Base-by-base conservation (phyloP, 2,113 vertebrate species). In the Motacilla alba region DNA sequence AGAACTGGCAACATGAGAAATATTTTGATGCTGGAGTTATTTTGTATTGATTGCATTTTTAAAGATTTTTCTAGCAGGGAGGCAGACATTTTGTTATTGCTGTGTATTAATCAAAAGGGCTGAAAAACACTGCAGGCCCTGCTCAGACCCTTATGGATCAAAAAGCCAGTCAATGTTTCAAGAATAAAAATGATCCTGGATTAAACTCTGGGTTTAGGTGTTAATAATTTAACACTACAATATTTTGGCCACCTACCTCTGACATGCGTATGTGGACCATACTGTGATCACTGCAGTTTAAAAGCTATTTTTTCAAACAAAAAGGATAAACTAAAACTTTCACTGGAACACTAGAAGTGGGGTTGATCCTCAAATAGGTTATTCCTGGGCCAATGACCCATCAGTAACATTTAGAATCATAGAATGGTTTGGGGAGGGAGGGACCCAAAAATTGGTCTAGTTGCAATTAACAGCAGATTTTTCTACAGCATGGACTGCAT, bases 21-120 rank as follows among this genome's bases (percentile, higher is more conserved):
- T 89, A 83, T n/a, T 64, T 68, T 74, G 49, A 83, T 89, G 68
- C 79, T 62, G 60, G 83, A 91, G 60, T 72, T 95, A 59, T 73
- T 95, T 92, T 58, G 17, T 90, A 90, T 92, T 88, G 96, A 94
- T 72, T 90, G 68, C 43, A 62, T 90, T 89, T 86, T 64, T 39
- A 93, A 95, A 94, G 93, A 94, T 93, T 93, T 88, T 83, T 81
- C 83, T 92, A 94, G 82, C 84, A 83, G 33, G 72, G 84, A 77
- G 56, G 82, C 13, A 93, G 64, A 79, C 31, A 60, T 90, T 92
- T 93, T 92, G 68, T 80, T 95, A 91, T 53, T 78, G 92, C 44
- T 63, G 18, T 43, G 56, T 72, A 78, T 96, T 92, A 94, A 93
- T 92, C 94, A 93, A 88, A 90, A 75, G 46, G 47, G 33, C 60